Percentiles rank a stretch among this genome's conserved stretches.
Conservation (phyloP, 2,113 vertebrate genomes). For the Microtus ochrogaster region DNA sequence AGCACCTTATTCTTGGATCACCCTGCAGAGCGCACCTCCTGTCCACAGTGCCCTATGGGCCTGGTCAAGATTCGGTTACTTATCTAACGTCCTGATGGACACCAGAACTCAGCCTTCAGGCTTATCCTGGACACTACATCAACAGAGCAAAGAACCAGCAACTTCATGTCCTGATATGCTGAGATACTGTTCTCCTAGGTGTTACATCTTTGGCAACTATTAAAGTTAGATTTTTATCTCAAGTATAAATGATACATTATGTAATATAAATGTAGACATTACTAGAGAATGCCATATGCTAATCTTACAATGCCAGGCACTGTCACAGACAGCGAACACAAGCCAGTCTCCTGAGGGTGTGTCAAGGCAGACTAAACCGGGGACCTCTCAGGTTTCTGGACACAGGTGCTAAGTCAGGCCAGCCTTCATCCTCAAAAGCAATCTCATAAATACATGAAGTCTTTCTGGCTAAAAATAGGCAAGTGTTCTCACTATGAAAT, state of each 20-base stretch:
- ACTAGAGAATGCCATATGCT: not conserved
- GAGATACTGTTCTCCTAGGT: not conserved
- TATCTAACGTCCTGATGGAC: not conserved
- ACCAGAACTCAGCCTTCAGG: constrained; percentile 19
- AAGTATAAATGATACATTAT: not conserved
- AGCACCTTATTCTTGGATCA: not conserved
- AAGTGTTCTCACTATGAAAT: not conserved
- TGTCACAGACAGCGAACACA: not conserved
- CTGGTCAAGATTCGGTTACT: not conserved
- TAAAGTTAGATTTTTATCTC: not conserved
- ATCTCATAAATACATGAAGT: not conserved
- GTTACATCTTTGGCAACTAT: not conserved
- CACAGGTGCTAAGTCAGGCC: not conserved
- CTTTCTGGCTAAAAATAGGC: not conserved
- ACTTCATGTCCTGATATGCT: not conserved
- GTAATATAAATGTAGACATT: not conserved
- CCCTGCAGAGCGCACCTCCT: not conserved
- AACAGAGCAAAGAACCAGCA: not conserved
- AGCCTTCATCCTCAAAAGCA: not conserved
- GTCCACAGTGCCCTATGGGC: not conserved
- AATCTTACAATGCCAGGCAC: not conserved
- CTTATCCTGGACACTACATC: not conserved
- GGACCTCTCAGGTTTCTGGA: not conserved
- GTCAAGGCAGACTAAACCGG: too few relatives aligned
- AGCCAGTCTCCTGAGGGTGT: not conserved